These are phyloP conservation scores for Cosmia pyralina DNA, from an alignment of 2,888 invertebrate species.

Conservation along the genomic window DNA sequence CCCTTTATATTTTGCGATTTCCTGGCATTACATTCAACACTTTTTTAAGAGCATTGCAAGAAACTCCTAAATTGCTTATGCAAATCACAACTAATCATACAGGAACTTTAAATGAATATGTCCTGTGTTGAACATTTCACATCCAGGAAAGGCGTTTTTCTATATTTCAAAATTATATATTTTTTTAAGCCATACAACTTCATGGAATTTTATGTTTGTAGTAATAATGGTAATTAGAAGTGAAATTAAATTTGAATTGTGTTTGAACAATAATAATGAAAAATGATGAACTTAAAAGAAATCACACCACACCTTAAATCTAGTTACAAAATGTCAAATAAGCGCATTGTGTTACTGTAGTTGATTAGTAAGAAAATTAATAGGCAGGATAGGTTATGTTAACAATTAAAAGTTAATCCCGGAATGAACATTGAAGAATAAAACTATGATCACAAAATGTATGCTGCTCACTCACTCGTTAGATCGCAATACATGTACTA, in stretches of 20 bases:
- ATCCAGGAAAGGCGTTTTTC: constrained; percentile 26
- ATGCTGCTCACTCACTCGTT: constrained; percentile 45
- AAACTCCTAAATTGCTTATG: constrained; percentile 3
- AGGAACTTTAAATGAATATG: constrained; percentile 1
- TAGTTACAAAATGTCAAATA: constrained; percentile 83
- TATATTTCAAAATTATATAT: not conserved
- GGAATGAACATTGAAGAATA: constrained; percentile 42
- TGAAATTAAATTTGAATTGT: constrained; percentile 24
- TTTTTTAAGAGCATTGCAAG: constrained; percentile 2
- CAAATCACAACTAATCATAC: not conserved
- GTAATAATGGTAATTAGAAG: constrained; percentile 35
- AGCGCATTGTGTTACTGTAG: constrained; percentile 69
- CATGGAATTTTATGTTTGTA: constrained; percentile 5
- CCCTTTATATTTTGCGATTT: constrained; percentile 25
- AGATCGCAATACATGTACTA: constrained; percentile 54
- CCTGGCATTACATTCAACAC: constrained; percentile 36
- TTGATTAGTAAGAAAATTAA: constrained; percentile 54
- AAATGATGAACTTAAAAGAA: constrained; percentile 69
- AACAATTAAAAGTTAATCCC: constrained; percentile 58
- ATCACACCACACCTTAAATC: constrained; percentile 89
- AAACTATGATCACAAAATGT: constrained; percentile 43
- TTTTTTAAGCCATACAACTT: constrained; percentile 18
- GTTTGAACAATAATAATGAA: constrained; percentile 39
- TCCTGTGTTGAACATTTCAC: constrained; percentile 34
- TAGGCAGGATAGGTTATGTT: constrained; percentile 46